Conservation (phyloP, 1,140 invertebrate genomes). For the Mercenaria mercenaria region DNA sequence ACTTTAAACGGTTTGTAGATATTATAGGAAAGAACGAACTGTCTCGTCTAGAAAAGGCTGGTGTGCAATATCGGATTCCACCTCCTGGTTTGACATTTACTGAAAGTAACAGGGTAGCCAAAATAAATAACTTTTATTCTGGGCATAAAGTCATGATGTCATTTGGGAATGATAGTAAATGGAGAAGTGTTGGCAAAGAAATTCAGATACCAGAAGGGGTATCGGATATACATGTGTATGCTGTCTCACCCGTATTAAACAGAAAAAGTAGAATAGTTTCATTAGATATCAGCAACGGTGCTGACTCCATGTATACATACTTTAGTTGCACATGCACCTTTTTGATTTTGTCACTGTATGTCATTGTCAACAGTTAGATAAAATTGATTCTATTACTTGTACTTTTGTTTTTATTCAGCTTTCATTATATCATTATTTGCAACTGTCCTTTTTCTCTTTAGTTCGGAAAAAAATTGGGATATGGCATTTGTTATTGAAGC, state of each 20-base stretch:
- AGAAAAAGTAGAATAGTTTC: constrained; percentile 3
- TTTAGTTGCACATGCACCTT: no score
- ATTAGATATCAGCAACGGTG: not conserved
- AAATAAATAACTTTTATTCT: constrained; percentile 18
- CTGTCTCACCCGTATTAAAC: not conserved
- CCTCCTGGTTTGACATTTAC: constrained; percentile 78
- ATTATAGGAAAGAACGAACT: constrained; percentile 81
- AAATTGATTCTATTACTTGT: no score
- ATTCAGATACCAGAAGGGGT: not conserved
- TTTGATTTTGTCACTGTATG: no score
- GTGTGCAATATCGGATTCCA: constrained; percentile 79
- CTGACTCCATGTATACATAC: no score
- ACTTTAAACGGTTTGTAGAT: constrained; percentile 81
- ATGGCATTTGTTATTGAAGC: no score
- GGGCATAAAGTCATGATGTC: not conserved
- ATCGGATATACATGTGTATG: not conserved
- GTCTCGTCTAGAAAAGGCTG: constrained; percentile 71
- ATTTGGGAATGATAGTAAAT: not conserved
- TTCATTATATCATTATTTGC: no score
- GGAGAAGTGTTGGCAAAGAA: not conserved
- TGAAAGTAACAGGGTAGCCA: not conserved
- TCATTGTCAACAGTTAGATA: no score
- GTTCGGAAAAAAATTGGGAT: no score
- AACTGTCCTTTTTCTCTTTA: no score
- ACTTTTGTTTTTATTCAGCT: no score